Conservation (phyloP, 2,113 vertebrate genomes). For the Poicephalus meyeri region DNA sequence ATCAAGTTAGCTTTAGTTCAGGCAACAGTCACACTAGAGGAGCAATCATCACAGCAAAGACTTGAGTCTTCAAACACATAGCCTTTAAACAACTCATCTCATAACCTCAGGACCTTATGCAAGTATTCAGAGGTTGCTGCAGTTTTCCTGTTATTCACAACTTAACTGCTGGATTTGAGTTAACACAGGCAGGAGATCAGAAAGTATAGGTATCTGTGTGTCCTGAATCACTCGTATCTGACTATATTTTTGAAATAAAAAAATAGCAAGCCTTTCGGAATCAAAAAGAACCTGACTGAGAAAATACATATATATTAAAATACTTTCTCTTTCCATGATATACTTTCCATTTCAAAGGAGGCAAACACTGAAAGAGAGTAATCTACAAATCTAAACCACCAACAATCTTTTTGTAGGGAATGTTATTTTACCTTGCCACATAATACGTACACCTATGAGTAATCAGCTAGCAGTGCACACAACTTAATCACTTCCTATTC, state of each 20-base stretch:
- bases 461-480: background rate
- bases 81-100: background rate
- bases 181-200: background rate
- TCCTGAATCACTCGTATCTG: background rate
- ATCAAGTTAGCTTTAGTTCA: background rate
- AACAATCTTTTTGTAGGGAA: background rate
- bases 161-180: background rate
- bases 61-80: background rate
- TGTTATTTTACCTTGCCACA: background rate
- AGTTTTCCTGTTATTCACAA: background rate
- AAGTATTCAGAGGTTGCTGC: background rate
- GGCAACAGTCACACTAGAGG: background rate
- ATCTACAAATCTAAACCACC: rapidly evolving
- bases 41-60: background rate
- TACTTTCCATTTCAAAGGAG: background rate
- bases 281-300: background rate
- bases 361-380: background rate
- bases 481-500: background rate
- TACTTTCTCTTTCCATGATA: background rate
- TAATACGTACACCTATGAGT: background rate
- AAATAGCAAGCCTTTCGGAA: background rate
- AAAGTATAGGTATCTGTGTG: background rate
- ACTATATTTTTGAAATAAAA: background rate
- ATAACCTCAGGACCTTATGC: background rate
- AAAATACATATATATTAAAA: background rate